Evolutionary conservation across 2,113 vertebrate species (phyloP), one percentile per base, ranked within the genome.

Genomic region (Passerina amoena): DNA sequence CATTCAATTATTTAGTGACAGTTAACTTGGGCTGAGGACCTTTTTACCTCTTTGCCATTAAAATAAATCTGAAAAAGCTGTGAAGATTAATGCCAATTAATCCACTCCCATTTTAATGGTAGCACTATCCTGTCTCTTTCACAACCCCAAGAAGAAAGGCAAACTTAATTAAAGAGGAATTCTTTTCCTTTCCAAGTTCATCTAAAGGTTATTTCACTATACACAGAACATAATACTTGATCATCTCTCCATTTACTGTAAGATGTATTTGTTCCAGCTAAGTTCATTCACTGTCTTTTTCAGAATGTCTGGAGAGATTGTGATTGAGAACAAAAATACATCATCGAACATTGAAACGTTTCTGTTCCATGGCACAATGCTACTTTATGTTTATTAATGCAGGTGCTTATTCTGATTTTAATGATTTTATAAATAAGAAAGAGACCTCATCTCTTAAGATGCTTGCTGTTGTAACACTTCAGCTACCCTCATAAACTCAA

Each of bases 121-220:
- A 80, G 33, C 12, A 86, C 30, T 70, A 92, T 83, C 37, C 40
- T 1, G 1, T 71, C 33, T 79, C 42, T 73, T 37, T 28, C 51
- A 75, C 42, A 85, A 50, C 6, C 10, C 12, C 11, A 57, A 27
- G 15, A 83, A 90, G 53, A 91, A 88, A 90, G n/a, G 47, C 50
- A 95, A 86, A 83, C n/a, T 81, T 92, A 82, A 88, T 66, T 86
- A 85, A 94, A 82, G 70, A 79, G 9, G 42, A 94, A 89, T 93
- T 80, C 7, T 82, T 95, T 54, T 77, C 38, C 51, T 76, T 95
- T 87, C 75, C 35, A 85, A 69, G 51, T 78, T 92, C 40, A 88
- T 63, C 20, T 73, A 81, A 85, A 88, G 71, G 60, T 90, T 83
- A 81, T 91, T 83, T 80, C 40, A 56, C 33, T 83, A 51, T 44